Base-by-base conservation (phyloP, 2,888 invertebrate species). In the Pollenia griseotomentosa region DNA sequence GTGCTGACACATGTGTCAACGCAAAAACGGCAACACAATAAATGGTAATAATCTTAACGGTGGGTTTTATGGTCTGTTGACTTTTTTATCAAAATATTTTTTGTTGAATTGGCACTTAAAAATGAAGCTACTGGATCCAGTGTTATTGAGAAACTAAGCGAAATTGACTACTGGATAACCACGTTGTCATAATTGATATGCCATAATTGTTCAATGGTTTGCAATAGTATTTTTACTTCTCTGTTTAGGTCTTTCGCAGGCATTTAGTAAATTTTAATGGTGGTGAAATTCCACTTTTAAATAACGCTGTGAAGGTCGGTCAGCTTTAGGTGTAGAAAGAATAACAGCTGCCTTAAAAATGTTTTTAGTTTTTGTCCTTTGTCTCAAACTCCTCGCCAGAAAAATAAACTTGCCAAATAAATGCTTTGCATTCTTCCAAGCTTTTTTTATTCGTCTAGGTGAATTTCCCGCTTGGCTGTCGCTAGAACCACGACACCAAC, bases 341-440 rank as follows among this genome's bases (percentile, higher is more conserved):
- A 74, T 48, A 59, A 44, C 73, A 74, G 73, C 73, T 74, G 73
- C 59, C 48, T 5, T 40, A n/a, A 55, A 59, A 33, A 16, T n/a
- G 48, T 73, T 14, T 65, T 66, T 7, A 14, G 19, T 12, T 73
- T 73, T 19, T 44, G 8, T 55, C 33, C 1, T 14, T 16, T 48
- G n/a, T n/a, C 16, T 42, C 16, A 42, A 63, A 16, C 40, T 16
- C 11, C 10, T 44, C 10, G 16, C 42, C 4, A 33, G n/a, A 23
- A 55, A n/a, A 55, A 42, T 19, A 53, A 16, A 70, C 42, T 55
- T 40, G 53, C 40, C 40, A 70, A 70, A 51, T 53, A 40, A 70
- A 70, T 53, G n/a, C 23, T 71, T 55, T 42, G 42, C 70, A 71
- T 71, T 71, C 19, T 55, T 71, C 70, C 55, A 40, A 55, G 70